Conservation (phyloP, 2,113 vertebrate species). For the Laticauda colubrina region DNA sequence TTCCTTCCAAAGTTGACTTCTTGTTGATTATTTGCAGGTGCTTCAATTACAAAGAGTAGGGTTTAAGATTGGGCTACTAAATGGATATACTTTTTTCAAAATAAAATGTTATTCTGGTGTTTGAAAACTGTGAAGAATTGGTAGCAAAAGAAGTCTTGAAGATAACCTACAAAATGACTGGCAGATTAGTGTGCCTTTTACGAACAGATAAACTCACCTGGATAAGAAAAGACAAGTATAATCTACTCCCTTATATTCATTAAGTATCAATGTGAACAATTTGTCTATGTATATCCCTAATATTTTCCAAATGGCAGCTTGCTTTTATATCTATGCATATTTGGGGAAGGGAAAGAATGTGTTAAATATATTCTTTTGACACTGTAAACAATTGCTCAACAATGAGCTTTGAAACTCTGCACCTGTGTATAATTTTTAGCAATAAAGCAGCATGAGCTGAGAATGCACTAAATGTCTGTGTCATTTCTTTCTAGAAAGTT, state of each 20-base stretch:
- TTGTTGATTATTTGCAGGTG: not conserved
- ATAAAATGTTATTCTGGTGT: constrained; percentile 23
- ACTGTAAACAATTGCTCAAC: constrained; percentile 72
- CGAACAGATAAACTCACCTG: constrained; percentile 2
- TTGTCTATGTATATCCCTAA: constrained; percentile 62
- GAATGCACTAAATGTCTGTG: constrained; percentile 69
- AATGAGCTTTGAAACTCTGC: constrained; percentile 75
- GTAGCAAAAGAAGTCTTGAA: not conserved
- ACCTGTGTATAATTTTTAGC: constrained; percentile 73
- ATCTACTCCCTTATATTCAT: constrained; percentile 38
- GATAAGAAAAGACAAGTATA: not conserved
- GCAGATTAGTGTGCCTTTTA: constrained; percentile 3
- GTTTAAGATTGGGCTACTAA: constrained; percentile 11
- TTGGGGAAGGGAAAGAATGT: constrained; percentile 64
- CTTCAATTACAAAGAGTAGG: not conserved
- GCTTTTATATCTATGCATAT: constrained; percentile 80
- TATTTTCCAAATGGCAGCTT: constrained; percentile 75
- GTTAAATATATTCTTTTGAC: constrained; percentile 66
- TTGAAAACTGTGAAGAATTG: not conserved
- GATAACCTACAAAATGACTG: not conserved
- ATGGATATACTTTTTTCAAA: not conserved
- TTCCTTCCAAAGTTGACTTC: not conserved
- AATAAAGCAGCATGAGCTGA: constrained; percentile 80
- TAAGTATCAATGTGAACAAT: constrained; percentile 51
- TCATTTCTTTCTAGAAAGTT: constrained; percentile 52